These are phyloP conservation scores for Gymnocheta viridis DNA, from an alignment of 2,888 invertebrate species.

Conservation along the genomic window DNA sequence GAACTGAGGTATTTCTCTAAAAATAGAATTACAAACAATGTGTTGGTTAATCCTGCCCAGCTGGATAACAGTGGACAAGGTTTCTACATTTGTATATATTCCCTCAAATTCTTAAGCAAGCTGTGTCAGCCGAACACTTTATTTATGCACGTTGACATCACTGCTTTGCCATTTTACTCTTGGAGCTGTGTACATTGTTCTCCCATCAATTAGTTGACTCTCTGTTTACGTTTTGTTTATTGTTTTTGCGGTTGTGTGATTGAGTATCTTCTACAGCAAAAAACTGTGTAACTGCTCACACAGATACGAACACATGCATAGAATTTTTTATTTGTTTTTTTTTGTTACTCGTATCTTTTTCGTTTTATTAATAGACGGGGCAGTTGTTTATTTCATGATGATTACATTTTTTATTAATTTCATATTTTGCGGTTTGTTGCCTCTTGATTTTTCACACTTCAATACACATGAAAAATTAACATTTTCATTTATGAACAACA, in stretches of 20 bases:
- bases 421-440: conserved; percentile 67
- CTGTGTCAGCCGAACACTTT: background rate
- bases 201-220: conserved; percentile 16
- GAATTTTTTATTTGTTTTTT: background rate
- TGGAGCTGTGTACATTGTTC: background rate
- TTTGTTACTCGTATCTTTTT: background rate
- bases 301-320: background rate
- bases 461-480: conserved; percentile 41
- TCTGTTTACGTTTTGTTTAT: conserved; percentile 60
- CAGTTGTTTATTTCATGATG: conserved; percentile 43
- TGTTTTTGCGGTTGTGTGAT: background rate
- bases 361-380: conserved; percentile 28
- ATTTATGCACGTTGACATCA: background rate
- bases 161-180: background rate
- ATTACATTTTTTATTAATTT: conserved; percentile 56
- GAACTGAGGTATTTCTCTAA: too few relatives aligned
- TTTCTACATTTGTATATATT: too few relatives aligned
- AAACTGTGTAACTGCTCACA: background rate
- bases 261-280: conserved; percentile 1
- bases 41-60: too few relatives aligned
- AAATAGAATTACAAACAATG: too few relatives aligned
- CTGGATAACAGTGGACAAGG: too few relatives aligned
- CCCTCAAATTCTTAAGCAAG: too few relatives aligned
- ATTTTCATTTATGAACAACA: conserved; percentile 35
- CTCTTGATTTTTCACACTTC: conserved; percentile 61